These are phyloP conservation scores for Ondatra zibethicus DNA, from an alignment of 2,113 vertebrate species.

Conservation along the genomic window DNA sequence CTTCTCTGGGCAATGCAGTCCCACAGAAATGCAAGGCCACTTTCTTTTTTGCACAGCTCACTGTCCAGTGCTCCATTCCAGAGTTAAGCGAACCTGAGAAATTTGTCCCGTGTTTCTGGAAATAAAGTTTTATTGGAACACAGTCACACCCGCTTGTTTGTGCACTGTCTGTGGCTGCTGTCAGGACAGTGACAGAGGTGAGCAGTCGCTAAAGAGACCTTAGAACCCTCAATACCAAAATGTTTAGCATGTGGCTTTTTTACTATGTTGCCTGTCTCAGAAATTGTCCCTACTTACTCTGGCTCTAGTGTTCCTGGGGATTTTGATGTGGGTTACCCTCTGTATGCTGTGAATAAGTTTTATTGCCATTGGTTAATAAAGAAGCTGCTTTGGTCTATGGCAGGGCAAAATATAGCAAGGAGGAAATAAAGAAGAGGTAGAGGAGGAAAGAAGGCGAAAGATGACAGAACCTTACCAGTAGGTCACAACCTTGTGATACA, in stretches of 20 bases:
- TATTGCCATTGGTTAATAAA: too few species aligned
- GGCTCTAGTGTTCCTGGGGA: neutral
- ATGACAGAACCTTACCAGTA: too few species aligned
- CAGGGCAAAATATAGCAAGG: too few species aligned
- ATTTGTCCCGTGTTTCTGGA: neutral
- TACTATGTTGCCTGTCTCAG: too few species aligned
- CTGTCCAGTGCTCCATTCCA: neutral
- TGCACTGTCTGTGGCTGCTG: neutral
- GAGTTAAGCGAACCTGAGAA: neutral
- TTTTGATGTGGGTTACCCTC: too few species aligned
- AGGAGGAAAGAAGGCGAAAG: too few species aligned
- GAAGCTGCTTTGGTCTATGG: too few species aligned
- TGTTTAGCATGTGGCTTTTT: neutral
- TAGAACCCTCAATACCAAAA: neutral
- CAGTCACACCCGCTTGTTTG: neutral
- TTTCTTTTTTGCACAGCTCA: neutral
- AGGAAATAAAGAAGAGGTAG: too few species aligned
- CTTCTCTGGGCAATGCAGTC: neutral
- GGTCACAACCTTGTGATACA: too few species aligned
- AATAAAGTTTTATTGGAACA: neutral
- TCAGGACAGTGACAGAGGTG: neutral
- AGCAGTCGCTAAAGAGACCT: neutral
- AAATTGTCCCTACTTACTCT: neutral
- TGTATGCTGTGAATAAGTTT: too few species aligned
- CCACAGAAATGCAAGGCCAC: too few species aligned